phyloP scores from a whole-genome alignment of 2,113 vertebrate species.

The Solenodon paradoxus region DNA sequence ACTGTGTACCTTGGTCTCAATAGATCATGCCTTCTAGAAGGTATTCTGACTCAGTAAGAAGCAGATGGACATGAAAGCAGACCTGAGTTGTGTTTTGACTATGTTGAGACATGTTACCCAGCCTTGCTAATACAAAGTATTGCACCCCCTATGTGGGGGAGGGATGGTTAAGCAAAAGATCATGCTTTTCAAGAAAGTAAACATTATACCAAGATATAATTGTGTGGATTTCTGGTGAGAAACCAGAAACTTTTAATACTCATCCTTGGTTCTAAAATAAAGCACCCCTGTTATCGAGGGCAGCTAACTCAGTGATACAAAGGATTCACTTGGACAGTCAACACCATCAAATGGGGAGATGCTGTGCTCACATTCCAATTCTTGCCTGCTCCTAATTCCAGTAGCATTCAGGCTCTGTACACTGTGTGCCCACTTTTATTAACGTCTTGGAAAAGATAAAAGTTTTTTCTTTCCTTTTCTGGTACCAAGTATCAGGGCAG shows the following conservation, averaged over 20 bases:
- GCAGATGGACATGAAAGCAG: background rate
- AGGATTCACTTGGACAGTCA: background rate
- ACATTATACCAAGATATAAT: background rate
- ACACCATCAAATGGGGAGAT: background rate
- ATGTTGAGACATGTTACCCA: background rate
- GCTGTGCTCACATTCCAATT: background rate
- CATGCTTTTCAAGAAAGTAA: background rate
- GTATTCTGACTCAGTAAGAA: background rate
- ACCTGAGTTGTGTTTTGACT: background rate
- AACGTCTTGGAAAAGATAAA: constrained; percentile 11
- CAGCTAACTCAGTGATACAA: background rate
- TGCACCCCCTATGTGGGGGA: background rate
- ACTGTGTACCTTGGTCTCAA: background rate
- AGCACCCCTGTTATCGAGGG: background rate
- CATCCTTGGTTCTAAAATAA: background rate
- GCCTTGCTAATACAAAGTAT: background rate
- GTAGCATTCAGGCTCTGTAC: background rate
- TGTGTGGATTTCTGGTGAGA: background rate
- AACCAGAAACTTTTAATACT: background rate
- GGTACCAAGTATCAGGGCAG: background rate
- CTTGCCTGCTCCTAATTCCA: background rate
- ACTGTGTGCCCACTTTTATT: background rate
- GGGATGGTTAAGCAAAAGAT: background rate
- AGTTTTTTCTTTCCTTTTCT: background rate
- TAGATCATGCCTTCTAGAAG: background rate